These are phyloP conservation scores for Trypoxylus dichotomus DNA, from an alignment of 1,140 invertebrate species.

Conservation along the genomic window DNA sequence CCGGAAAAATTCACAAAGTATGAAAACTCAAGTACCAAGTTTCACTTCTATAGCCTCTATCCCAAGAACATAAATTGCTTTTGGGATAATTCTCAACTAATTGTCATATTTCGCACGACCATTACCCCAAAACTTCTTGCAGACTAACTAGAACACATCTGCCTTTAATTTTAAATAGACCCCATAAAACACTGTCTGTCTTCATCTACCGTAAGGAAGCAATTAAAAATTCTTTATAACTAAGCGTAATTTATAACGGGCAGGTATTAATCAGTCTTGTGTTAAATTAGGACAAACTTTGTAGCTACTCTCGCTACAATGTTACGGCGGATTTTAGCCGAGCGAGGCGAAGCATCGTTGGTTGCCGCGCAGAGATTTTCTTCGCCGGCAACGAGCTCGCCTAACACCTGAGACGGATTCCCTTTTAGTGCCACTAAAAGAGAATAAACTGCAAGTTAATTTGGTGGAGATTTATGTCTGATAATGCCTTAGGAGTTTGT, in stretches of 20 bases:
- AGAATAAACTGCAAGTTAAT: not conserved
- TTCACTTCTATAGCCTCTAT: no score
- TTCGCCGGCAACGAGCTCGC: not conserved
- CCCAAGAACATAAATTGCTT: no score
- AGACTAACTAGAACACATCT: no score
- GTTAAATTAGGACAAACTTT: not conserved
- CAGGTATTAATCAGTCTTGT: not conserved
- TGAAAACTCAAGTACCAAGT: no score
- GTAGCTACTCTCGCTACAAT: not conserved
- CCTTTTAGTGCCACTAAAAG: not conserved
- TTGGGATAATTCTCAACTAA: no score
- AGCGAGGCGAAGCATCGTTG: not conserved
- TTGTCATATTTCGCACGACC: no score
- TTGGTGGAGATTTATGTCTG: not conserved
- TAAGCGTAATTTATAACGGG: not conserved
- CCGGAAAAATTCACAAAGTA: no score
- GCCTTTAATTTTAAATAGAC: no score
- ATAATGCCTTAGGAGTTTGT: not conserved
- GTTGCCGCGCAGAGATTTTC: not conserved
- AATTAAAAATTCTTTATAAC: not conserved
- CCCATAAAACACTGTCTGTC: no score
- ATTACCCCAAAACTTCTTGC: no score
- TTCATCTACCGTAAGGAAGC: not conserved
- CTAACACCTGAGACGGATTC: not conserved
- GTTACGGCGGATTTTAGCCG: not conserved